These are phyloP conservation scores for Riparia riparia DNA, from an alignment of 2,113 vertebrate genomes.

Conservation along the genomic window DNA sequence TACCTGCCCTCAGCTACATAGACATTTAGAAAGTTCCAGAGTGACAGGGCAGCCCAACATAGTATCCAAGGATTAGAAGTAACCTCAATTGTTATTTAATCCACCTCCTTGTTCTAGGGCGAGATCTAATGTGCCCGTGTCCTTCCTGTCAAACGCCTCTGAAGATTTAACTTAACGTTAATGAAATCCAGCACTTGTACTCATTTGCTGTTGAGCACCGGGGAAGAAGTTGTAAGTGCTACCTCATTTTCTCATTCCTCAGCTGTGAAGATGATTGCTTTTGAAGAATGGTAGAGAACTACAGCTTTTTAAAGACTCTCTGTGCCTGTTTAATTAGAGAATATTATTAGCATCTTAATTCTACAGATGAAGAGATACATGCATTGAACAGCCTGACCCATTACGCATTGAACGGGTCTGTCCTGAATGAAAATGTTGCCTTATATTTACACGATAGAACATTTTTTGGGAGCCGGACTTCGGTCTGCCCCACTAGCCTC, in stretches of 20 bases:
- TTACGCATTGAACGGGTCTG: neutral
- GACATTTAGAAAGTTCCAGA: neutral
- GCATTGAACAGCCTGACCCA: neutral
- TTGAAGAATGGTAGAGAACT: neutral
- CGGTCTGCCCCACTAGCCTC: neutral
- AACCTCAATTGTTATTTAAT: neutral
- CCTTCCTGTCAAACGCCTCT: neutral
- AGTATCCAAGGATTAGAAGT: neutral
- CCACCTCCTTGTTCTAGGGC: neutral
- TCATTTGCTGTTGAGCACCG: neutral
- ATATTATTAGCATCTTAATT: neutral
- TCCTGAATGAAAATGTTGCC: neutral
- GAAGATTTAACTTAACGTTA: conserved; percentile 12
- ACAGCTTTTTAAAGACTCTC: neutral
- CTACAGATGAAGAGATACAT: neutral
- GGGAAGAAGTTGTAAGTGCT: neutral
- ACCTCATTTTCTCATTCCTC: conserved; percentile 11
- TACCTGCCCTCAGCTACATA: neutral
- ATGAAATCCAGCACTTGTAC: neutral
- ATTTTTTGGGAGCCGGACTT: neutral
- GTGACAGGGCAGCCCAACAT: neutral
- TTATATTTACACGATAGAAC: neutral
- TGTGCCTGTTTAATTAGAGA: neutral
- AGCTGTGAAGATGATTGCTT: neutral
- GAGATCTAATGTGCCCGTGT: neutral